Percentiles rank a stretch among this genome's conserved stretches.
These are phyloP conservation scores for Murina feae DNA, from an alignment of 2,113 vertebrate genomes.

Conservation along the genomic window DNA sequence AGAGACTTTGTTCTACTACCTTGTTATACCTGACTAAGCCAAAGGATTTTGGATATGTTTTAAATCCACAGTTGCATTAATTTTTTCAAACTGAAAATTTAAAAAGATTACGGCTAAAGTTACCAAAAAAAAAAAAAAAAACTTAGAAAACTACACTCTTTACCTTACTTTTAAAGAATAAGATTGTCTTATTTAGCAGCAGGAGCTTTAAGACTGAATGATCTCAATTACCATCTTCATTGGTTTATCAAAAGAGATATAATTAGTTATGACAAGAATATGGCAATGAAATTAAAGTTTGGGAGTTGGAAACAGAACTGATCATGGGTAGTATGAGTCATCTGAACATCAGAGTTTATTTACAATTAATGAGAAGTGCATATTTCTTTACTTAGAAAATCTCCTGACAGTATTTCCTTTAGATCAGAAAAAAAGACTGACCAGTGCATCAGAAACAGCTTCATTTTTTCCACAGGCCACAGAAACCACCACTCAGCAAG, in stretches of 20 bases:
- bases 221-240: background rate
- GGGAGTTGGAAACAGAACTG: background rate
- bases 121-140: background rate
- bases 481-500: background rate
- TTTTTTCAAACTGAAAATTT: background rate
- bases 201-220: background rate
- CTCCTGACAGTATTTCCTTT: background rate
- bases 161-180: background rate
- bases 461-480: background rate
- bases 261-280: background rate
- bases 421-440: background rate
- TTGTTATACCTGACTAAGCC: background rate
- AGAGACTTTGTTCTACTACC: background rate
- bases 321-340: background rate
- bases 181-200: background rate
- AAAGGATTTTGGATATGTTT: background rate
- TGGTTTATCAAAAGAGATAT: background rate
- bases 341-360: background rate
- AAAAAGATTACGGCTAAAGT: background rate
- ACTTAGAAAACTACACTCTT: background rate
- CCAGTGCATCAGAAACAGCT: background rate
- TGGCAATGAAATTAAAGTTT: background rate
- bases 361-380: background rate
- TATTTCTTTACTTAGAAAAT: background rate
- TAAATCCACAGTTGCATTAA: background rate